Conservation (phyloP, 2,113 vertebrate genomes). For the Phylloscopus trochilus region DNA sequence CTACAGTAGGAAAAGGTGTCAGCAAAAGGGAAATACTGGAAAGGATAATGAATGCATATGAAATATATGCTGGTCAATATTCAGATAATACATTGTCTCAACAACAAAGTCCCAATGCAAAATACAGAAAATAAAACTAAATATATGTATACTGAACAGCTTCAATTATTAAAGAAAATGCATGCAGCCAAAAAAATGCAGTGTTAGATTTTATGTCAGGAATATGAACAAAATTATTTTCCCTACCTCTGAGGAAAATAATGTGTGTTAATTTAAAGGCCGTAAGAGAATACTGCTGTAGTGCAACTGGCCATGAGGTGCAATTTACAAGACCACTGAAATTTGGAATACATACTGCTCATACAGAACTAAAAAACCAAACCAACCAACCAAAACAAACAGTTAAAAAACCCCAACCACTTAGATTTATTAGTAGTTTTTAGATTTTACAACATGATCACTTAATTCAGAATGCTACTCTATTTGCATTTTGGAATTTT, state of each 20-base stretch:
- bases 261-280: conserved; percentile 37
- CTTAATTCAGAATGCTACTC: not conserved
- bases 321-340: conserved; percentile 35
- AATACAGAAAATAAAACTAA: conserved; percentile 1
- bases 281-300: not conserved
- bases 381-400: not conserved
- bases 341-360: not conserved
- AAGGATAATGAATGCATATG: not conserved
- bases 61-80: not conserved
- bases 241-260: conserved; percentile 1
- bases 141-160: not conserved
- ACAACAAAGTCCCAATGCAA: not conserved
- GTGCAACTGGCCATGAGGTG: not conserved
- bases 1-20: not conserved
- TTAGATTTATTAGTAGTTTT: not conserved
- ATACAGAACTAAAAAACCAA: not conserved
- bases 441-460: not conserved
- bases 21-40: not conserved
- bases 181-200: not conserved
- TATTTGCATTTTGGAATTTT: not conserved
- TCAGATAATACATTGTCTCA: not conserved
- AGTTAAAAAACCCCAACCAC: not conserved
- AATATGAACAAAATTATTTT: conserved; percentile 22
- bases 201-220: not conserved
- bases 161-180: conserved; percentile 10